Conservation (phyloP, 1,140 invertebrate genomes). For the Pseudomyrmex sp. region DNA sequence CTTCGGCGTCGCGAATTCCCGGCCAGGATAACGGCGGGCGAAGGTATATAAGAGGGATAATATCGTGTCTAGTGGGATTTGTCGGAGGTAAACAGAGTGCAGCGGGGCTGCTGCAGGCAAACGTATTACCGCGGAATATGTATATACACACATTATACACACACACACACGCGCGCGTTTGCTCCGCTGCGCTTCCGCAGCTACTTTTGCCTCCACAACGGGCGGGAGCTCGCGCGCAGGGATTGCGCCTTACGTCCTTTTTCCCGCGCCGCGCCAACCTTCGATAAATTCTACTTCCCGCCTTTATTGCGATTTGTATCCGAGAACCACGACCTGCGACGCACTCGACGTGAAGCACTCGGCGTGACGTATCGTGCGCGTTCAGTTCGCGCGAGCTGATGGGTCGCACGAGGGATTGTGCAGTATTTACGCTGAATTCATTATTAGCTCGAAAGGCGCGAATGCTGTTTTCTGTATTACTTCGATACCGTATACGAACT, state of each 20-base stretch:
- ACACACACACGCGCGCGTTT: not conserved
- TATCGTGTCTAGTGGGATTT: constrained; percentile 76
- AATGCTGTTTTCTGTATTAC: not conserved
- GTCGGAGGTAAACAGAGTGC: constrained; percentile 74
- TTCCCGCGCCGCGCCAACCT: not conserved
- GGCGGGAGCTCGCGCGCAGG: not conserved
- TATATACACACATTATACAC: constrained; percentile 30
- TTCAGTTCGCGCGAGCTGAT: constrained; percentile 25
- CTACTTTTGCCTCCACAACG: constrained; percentile 42
- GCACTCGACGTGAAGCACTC: constrained; percentile 11
- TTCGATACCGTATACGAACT: no score
- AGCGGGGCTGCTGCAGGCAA: constrained; percentile 67
- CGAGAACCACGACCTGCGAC: constrained; percentile 34
- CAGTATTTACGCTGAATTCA: constrained; percentile 49
- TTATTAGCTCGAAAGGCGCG: constrained; percentile 7
- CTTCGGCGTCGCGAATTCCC: constrained; percentile 53
- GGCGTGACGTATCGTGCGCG: constrained; percentile 47
- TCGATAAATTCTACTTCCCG: constrained; percentile 40
- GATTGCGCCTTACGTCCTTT: constrained; percentile 30
- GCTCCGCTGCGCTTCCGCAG: not conserved
- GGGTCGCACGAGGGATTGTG: not conserved
- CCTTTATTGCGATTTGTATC: constrained; percentile 58
- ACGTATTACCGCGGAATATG: constrained; percentile 72
- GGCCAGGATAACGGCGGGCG: constrained; percentile 60
- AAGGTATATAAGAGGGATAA: constrained; percentile 74